Evolutionary conservation across 2,888 invertebrate genomes (phyloP).

Genomic region (Melieria crassipennis): DNA sequence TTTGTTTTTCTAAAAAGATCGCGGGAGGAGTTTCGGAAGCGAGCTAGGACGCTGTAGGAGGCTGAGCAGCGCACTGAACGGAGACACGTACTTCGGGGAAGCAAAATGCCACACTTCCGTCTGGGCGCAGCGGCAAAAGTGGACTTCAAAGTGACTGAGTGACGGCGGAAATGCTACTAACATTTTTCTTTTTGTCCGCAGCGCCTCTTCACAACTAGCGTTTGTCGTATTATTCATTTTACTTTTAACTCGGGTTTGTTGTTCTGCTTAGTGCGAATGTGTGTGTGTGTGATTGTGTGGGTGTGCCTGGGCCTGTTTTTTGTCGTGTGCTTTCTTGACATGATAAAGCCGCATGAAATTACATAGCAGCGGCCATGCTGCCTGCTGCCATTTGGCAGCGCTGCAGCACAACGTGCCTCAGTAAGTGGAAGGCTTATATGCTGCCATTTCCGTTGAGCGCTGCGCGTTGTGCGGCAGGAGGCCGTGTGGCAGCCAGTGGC

Average conservation of each 20-base stretch:
- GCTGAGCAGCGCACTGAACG: too few species aligned
- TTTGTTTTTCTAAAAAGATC: too few species aligned
- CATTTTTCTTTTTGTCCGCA: slow-evolving; percentile 1
- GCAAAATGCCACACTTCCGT: slow-evolving; percentile 31
- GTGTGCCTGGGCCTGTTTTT: not conserved
- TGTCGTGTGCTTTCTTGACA: slow-evolving; percentile 31
- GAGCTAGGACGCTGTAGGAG: too few species aligned
- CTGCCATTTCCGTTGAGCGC: not conserved
- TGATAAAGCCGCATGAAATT: slow-evolving; percentile 39
- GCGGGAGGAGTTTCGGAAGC: too few species aligned
- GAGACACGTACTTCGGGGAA: not conserved
- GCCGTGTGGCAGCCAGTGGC: not conserved
- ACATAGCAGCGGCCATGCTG: slow-evolving; percentile 16
- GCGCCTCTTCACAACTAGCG: slow-evolving; percentile 8
- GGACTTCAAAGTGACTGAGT: slow-evolving; percentile 22
- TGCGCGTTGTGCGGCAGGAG: too few species aligned
- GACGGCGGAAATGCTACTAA: slow-evolving; percentile 28
- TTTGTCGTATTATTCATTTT: slow-evolving; percentile 26
- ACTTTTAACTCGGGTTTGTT: slow-evolving; percentile 15
- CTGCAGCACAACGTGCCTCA: slow-evolving; percentile 21
- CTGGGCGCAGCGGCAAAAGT: slow-evolving; percentile 16
- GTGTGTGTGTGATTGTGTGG: slow-evolving; percentile 4
- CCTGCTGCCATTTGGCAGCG: not conserved
- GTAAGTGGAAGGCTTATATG: not conserved
- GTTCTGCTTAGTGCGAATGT: not conserved